Conservation (phyloP, 2,113 vertebrate species). For the Nematolebias whitei region DNA sequence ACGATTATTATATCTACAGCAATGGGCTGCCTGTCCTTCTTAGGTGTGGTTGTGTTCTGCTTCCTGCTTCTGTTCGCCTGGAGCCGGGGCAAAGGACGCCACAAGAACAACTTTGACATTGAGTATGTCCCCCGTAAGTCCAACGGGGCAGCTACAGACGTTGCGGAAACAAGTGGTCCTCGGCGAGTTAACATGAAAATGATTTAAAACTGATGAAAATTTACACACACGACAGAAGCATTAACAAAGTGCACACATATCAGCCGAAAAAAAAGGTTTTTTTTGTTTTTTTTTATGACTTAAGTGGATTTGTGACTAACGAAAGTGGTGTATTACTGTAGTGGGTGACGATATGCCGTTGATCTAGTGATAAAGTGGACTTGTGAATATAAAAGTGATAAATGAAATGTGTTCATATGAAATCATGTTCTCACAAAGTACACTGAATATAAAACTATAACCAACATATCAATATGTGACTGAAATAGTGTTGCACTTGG, state of each 20-base stretch:
- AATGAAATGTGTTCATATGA: constrained; percentile 77
- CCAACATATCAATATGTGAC: constrained; percentile 78
- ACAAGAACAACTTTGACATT: constrained; percentile 96
- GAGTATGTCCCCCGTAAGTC: constrained; percentile 96
- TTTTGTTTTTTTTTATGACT: constrained; percentile 32
- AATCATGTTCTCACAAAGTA: constrained; percentile 76
- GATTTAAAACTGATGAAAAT: constrained; percentile 80
- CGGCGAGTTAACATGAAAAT: constrained; percentile 99
- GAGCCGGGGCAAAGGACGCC: constrained; percentile 97
- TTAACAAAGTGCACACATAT: constrained; percentile 62
- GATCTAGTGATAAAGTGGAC: constrained; percentile 74
- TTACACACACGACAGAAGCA: constrained; percentile 1
- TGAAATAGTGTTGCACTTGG: constrained; percentile 69
- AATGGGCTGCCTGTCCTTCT: constrained; percentile 98
- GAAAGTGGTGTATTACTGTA: constrained; percentile 71
- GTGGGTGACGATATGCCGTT: constrained; percentile 74
- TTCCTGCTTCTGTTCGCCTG: constrained; percentile 96
- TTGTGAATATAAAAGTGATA: constrained; percentile 77
- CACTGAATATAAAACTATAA: constrained; percentile 75
- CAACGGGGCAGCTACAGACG: constrained; percentile 85
- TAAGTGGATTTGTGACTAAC: constrained; percentile 75
- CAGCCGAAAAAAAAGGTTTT: constrained; percentile 12
- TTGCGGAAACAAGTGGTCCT: constrained; percentile 86
- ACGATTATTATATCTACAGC: constrained; percentile 98
- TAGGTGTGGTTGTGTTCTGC: constrained; percentile 97